Conservation (phyloP, 2,113 vertebrate species). For the Cairina moschata region DNA sequence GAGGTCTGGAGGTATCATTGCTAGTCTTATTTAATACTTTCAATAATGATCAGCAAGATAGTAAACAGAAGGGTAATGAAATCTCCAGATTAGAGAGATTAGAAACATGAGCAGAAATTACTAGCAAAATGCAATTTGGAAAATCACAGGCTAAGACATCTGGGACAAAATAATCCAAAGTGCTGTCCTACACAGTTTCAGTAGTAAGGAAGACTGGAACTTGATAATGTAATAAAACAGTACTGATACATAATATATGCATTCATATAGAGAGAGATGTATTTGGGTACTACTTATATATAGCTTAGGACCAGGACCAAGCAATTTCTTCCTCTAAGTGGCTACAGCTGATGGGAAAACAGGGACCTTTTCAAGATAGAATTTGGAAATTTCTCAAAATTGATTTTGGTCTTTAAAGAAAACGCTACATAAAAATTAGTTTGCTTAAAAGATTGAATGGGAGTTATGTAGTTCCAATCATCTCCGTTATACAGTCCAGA, state of each 20-base stretch:
- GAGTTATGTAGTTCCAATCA: rapidly evolving
- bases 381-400: not conserved
- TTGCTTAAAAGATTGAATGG: not conserved
- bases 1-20: not conserved
- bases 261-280: not conserved
- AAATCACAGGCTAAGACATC: not conserved
- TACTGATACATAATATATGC: not conserved
- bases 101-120: not conserved
- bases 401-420: not conserved
- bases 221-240: rapidly evolving
- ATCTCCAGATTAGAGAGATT: not conserved
- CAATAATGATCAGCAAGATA: not conserved
- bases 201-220: not conserved
- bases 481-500: not conserved
- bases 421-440: not conserved
- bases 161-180: not conserved
- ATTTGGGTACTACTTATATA: not conserved
- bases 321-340: not conserved
- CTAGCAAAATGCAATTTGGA: not conserved
- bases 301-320: not conserved
- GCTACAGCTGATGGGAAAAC: not conserved
- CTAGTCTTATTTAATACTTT: not conserved
- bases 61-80: not conserved
- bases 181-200: not conserved
- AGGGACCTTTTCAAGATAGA: not conserved